Conservation (phyloP, 2,888 invertebrate genomes). For the Gari tellinella region DNA sequence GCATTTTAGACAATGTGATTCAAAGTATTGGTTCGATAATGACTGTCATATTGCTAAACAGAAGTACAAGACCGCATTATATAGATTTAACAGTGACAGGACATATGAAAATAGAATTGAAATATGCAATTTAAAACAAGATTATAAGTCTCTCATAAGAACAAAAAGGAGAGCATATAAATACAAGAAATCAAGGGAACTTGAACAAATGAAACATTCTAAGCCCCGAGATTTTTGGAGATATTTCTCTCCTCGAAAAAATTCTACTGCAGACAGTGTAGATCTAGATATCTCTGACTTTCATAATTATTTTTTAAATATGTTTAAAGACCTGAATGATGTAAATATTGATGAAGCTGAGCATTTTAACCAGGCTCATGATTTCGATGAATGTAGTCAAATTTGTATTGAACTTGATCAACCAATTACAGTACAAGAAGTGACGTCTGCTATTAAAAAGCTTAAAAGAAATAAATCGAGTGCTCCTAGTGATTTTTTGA, state of each 20-base stretch:
- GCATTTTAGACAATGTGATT: no score
- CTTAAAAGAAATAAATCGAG: conserved; percentile 8
- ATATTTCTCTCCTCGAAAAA: not conserved
- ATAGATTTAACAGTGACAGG: no score
- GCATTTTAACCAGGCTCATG: conserved; percentile 4
- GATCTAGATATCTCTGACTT: conserved; percentile 1
- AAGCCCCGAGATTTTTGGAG: conserved; percentile 24
- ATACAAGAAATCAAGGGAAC: conserved; percentile 1
- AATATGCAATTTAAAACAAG: no score
- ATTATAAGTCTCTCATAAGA: no score
- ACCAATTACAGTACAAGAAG: not conserved
- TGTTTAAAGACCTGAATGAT: conserved; percentile 2
- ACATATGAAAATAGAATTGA: no score
- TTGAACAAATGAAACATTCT: conserved; percentile 11
- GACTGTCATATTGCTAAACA: no score
- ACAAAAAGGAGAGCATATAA: not conserved
- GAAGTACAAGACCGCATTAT: no score
- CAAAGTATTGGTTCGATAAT: no score
- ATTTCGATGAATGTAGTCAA: not conserved
- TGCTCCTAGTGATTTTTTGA: conserved; percentile 19
- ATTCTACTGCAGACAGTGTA: not conserved
- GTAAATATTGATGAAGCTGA: conserved; percentile 2
- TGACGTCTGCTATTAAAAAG: no score
- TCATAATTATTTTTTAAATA: conserved; percentile 4
- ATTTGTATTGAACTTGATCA: conserved; percentile 8